Base-by-base conservation (phyloP, 1,140 invertebrate genomes). In the Cydia fagiglandana region DNA sequence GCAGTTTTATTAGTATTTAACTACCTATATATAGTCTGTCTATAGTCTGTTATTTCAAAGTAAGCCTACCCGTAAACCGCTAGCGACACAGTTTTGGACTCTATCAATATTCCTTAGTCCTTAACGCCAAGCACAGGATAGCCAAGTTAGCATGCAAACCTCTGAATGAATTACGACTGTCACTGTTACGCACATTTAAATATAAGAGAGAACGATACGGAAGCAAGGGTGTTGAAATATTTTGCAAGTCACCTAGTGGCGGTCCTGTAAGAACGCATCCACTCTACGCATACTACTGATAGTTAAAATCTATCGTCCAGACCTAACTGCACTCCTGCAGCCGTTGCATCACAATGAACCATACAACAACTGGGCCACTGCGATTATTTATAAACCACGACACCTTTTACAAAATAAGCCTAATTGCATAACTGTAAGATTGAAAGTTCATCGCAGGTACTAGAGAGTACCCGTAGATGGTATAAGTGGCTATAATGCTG, bases 281-380 rank as follows among this genome's bases (percentile, higher is more conserved):
- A 17, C 50, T 17, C 50, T 17, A 9, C 20, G 56, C 56, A 61
- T 24, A 61, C 17, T 61, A 61, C 20, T 61, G 53, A 61, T 24
- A n/a, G n/a, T n/a, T 53, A 53, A 53, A n/a, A 53, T 61, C 56
- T 12, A 61, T 61, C 56, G 56, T 61, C 56, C 56, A 24, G 56
- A 61, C 56, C 56, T 53, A 53, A 53, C 50, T 61, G 56, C 56
- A 61, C 56, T 61, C 56, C 56, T 61, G 56, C 53, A 17, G 53
- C 56, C 56, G 66, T 70, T 70, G 66, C 66, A 70, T 70, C 66
- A 70, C 66, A 70, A 70, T 70, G 34, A 70, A 38, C 20, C 66
- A 41, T 38, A 66, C 66, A 34, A 34, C 64, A 70, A 70, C 30
- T 38, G 7, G 66, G 66, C 66, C 66, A 38, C n/a, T 70, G 38